These are phyloP conservation scores for Rhyacophila evoluta DNA, from an alignment of 2,888 invertebrate genomes.

Conservation along the genomic window DNA sequence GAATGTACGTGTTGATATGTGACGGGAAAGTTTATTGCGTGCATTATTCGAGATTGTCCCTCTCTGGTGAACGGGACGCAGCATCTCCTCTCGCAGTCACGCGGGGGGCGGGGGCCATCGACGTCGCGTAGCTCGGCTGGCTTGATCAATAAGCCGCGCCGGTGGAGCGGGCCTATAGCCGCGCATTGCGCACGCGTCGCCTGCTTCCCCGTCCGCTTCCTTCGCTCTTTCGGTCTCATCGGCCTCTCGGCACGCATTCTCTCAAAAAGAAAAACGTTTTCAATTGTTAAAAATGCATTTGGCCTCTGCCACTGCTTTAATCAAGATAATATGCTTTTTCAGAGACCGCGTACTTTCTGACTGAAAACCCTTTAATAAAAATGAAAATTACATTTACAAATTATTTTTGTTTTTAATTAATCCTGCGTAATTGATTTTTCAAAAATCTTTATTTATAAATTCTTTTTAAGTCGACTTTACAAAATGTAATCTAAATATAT, in stretches of 20 bases:
- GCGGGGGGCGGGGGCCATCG: slow-evolving; percentile 16
- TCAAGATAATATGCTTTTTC: neutral
- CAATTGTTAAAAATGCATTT: slow-evolving; percentile 14
- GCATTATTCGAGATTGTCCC: slow-evolving; percentile 45
- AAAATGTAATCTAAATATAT: no score
- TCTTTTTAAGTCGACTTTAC: no score
- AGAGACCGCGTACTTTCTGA: neutral
- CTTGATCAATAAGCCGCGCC: slow-evolving; percentile 43
- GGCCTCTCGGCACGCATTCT: neutral
- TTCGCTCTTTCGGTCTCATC: slow-evolving; percentile 13
- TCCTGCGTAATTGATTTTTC: no score
- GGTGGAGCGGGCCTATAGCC: slow-evolving; percentile 25
- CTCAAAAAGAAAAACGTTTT: slow-evolving; percentile 12
- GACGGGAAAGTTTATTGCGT: slow-evolving; percentile 46
- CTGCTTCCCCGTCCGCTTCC: slow-evolving; percentile 13
- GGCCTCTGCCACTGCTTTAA: neutral
- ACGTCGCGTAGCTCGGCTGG: slow-evolving; percentile 37
- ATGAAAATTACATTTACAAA: no score
- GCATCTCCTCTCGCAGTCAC: slow-evolving; percentile 50
- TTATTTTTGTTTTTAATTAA: no score
- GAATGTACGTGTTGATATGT: slow-evolving; percentile 46
- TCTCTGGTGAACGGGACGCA: slow-evolving; percentile 40
- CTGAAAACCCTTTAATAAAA: no score
- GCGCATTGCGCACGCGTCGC: slow-evolving; percentile 17
- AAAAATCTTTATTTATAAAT: no score